Evolutionary conservation across 2,888 invertebrate species (phyloP), one percentile per base, ranked within the genome.

Genomic region (Rambutsinella grinnellia): DNA sequence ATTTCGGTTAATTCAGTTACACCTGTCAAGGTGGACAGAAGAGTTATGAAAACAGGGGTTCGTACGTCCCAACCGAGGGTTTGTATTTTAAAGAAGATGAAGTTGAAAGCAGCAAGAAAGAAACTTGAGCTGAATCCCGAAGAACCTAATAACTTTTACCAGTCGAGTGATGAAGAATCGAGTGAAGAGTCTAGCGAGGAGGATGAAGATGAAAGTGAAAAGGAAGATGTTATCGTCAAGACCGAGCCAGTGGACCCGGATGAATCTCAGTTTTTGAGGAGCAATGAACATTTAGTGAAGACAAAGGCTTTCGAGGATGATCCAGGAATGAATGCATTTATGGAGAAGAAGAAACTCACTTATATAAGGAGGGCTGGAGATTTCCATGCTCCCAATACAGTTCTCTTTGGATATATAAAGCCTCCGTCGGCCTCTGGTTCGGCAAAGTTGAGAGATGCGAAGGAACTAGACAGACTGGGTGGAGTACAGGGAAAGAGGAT

Each of bases 131-230:
- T 36, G 36, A 36, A 36, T 36, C 3, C 24, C 0, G 69, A 69
- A 8, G 70, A 76, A 49, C 61, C 49, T 0, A 76, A 76, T 23
- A 51, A 76, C 27, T 76, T 66, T 54, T 49, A 66, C 3, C 10
- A 51, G 10, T 63, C 69, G 13, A 58, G 63, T 26, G 76, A 76
- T 23, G 72, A 65, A 36, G 27, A 27, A 8, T 28, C 53, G 51
- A 17, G n/a, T 3, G 3, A 8, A 5, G n/a, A 17, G 6, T 8
- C 3, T 17, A 13, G 13, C 8, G 51, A 60, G 8, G 26, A 2
- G 49, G 62, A 54, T 21, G 44, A 44, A 5, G 54, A 65, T 36
- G 70, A 54, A 3, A 63, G 49, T 5, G 65, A 70, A 13, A 46
- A 24, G 6, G 51, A 44, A 19, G 61, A 61, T 19, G 49, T 3